A percentile compares a stretch with the other conserved stretches of the same genome.
Evolutionary conservation across 2,113 vertebrate species (phyloP).

Genomic region (Struthidea cinerea): DNA sequence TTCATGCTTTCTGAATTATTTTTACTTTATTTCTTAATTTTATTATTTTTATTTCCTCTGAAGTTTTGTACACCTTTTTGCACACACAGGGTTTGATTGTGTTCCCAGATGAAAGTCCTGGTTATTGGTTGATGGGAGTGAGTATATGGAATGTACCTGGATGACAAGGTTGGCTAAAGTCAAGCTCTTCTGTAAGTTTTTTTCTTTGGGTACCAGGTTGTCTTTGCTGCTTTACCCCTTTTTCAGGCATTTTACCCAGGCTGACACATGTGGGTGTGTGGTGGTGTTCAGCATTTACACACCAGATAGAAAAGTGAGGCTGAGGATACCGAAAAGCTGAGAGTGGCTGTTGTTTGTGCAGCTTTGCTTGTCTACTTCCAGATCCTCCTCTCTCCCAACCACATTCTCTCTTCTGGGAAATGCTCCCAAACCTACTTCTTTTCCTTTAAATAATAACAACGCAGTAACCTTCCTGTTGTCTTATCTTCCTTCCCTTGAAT

Average conservation of each 20-base stretch:
- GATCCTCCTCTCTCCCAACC: background rate
- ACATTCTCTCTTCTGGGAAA: background rate
- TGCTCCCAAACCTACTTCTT: background rate
- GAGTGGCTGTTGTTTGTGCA: background rate
- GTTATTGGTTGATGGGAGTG: background rate
- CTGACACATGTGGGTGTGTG: accelerated
- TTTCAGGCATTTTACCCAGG: background rate
- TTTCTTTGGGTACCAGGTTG: background rate
- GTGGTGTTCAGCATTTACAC: background rate
- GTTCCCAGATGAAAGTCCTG: background rate
- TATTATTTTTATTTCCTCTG: background rate
- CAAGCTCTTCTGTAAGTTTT: background rate
- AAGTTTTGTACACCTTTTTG: background rate
- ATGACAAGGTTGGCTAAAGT: background rate
- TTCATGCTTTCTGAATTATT: background rate
- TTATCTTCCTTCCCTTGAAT: background rate
- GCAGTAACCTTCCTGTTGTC: background rate
- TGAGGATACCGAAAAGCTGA: background rate
- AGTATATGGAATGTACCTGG: background rate
- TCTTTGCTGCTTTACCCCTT: background rate
- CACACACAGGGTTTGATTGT: background rate
- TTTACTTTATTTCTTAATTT: background rate
- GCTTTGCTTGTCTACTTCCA: background rate
- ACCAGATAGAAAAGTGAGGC: background rate
- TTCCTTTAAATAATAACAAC: background rate